These are phyloP conservation scores for Pemphredon lugubris DNA, from an alignment of 2,888 invertebrate genomes.

Conservation along the genomic window DNA sequence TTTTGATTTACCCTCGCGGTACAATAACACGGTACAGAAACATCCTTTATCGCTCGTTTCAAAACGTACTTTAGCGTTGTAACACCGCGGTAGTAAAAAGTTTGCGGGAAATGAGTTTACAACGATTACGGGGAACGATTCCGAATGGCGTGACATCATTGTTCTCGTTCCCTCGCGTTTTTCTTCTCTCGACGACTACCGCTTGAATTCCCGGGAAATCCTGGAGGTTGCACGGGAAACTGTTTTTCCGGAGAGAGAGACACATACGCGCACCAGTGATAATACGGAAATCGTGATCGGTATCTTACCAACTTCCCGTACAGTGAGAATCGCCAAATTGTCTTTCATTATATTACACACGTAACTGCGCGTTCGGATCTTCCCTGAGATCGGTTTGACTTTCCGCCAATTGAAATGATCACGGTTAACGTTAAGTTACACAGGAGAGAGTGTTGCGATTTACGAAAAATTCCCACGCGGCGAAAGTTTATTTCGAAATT, in stretches of 20 bases:
- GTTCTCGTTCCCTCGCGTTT: slow-evolving; percentile 7
- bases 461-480: background rate
- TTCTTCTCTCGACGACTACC: background rate
- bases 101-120: background rate
- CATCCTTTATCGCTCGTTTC: too few relatives aligned
- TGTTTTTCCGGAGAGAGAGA: slow-evolving; percentile 7
- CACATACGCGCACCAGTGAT: background rate
- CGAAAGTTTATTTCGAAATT: too few relatives aligned
- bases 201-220: slow-evolving; percentile 9
- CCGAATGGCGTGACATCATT: background rate
- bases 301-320: too few relatives aligned
- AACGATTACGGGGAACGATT: slow-evolving; percentile 1
- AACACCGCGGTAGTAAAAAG: background rate
- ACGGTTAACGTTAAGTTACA: background rate
- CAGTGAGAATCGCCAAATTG: too few relatives aligned
- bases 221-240: slow-evolving; percentile 5
- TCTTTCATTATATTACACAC: too few relatives aligned
- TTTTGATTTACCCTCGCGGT: too few relatives aligned
- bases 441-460: background rate
- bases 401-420: background rate
- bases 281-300: too few relatives aligned
- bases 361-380: too few relatives aligned
- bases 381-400: background rate
- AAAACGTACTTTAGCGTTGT: too few relatives aligned
- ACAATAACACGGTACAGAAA: too few relatives aligned